Conservation (phyloP, 2,888 invertebrate genomes). For the Caenorhabditis becei region DNA sequence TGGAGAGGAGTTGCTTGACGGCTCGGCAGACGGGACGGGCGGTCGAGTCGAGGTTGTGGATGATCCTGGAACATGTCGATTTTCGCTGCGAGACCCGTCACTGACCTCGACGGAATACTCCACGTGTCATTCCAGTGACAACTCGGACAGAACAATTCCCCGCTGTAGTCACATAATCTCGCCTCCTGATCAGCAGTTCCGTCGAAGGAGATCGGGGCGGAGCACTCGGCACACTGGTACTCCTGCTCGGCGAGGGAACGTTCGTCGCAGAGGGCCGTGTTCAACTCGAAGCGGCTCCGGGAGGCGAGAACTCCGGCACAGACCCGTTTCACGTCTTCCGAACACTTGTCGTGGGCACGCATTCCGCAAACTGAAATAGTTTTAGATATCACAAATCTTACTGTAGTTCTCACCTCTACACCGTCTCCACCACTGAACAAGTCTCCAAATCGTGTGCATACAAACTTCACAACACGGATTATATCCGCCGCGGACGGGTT, state of each 20-base stretch:
- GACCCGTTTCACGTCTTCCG: conserved; percentile 88
- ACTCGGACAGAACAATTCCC: conserved; percentile 83
- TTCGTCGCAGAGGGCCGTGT: conserved; percentile 86
- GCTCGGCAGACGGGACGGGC: conserved; percentile 88
- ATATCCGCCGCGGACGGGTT: conserved; percentile 71
- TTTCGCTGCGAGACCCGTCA: neutral
- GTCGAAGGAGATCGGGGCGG: conserved; percentile 73
- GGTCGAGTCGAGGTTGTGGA: conserved; percentile 85
- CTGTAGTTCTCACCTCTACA: conserved; percentile 88
- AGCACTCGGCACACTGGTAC: conserved; percentile 84
- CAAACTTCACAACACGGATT: conserved; percentile 84
- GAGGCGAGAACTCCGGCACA: conserved; percentile 89
- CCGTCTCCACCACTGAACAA: conserved; percentile 91
- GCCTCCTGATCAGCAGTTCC: conserved; percentile 86
- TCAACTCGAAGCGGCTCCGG: conserved; percentile 49
- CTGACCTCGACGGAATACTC: conserved; percentile 82
- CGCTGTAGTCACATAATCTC: conserved; percentile 84
- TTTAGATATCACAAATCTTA: conserved; percentile 14
- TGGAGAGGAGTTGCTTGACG: conserved; percentile 89
- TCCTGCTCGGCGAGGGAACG: conserved; percentile 83
- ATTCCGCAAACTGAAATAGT: conserved; percentile 86
- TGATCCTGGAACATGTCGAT: conserved; percentile 83
- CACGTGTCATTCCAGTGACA: conserved; percentile 84
- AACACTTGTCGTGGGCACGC: conserved; percentile 90
- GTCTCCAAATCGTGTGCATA: conserved; percentile 92